Conservation (phyloP, 2,888 invertebrate genomes). For the Drosophila falleni region DNA sequence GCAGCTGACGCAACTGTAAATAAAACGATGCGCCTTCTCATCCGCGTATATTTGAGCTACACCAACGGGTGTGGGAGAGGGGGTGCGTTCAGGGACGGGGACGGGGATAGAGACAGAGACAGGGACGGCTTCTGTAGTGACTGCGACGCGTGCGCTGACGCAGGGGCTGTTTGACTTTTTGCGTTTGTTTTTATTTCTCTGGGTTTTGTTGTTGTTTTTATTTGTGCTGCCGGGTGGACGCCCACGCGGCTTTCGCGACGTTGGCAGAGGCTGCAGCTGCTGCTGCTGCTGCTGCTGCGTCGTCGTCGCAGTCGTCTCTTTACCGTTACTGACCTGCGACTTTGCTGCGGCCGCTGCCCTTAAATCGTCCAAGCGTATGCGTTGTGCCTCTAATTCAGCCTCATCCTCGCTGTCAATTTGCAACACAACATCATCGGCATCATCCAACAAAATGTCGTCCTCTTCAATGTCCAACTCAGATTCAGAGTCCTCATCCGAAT, state of each 20-base stretch:
- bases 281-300: slow-evolving; percentile 29
- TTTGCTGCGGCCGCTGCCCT: slow-evolving; percentile 59
- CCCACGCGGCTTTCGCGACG: slow-evolving; percentile 64
- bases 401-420: slow-evolving; percentile 83
- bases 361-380: slow-evolving; percentile 77
- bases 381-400: slow-evolving; percentile 82
- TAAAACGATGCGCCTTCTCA: slow-evolving; percentile 68
- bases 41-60: slow-evolving; percentile 68
- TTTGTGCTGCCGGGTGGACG: slow-evolving; percentile 60
- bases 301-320: slow-evolving; percentile 39
- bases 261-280: slow-evolving; percentile 25
- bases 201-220: slow-evolving; percentile 48
- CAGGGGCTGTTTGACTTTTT: slow-evolving; percentile 64
- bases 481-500: slow-evolving; percentile 64
- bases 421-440: slow-evolving; percentile 74
- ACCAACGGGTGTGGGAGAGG: slow-evolving; percentile 6
- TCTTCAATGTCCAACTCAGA: slow-evolving; percentile 72
- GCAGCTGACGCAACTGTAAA: slow-evolving; percentile 76
- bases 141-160: slow-evolving; percentile 56
- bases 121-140: background rate
- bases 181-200: slow-evolving; percentile 58
- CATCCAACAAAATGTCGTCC: slow-evolving; percentile 66
- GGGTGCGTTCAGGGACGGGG: slow-evolving; percentile 8
- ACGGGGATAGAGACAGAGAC: background rate
- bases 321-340: slow-evolving; percentile 64